Conservation (phyloP, 2,797 vertebrate genomes). For the Myotis daubentonii region DNA sequence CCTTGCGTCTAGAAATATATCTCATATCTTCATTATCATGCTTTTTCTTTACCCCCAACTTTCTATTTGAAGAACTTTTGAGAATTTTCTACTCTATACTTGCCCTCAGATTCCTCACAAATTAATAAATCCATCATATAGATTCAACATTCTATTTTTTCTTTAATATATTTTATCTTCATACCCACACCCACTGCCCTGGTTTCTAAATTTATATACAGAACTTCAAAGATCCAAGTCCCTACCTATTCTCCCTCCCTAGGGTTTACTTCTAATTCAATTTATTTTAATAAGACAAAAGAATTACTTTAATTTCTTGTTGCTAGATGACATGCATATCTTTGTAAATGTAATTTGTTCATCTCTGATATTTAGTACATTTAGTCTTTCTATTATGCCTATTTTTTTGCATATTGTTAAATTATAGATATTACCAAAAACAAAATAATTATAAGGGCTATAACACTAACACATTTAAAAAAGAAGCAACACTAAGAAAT, state of each 20-base stretch:
- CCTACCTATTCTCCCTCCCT: neutral
- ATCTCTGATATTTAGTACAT: neutral
- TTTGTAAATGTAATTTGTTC: neutral
- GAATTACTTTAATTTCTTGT: neutral
- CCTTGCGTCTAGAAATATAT: neutral
- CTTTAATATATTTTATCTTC: neutral
- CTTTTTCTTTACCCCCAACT: neutral
- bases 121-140: neutral
- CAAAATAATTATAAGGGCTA: neutral
- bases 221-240: neutral
- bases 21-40: neutral
- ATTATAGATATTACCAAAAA: neutral
- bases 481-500: neutral
- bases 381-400: neutral
- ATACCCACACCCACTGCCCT: accelerated
- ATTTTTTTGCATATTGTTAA: neutral
- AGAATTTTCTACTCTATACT: neutral
- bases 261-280: neutral
- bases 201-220: neutral
- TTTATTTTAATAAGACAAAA: constrained; percentile 11
- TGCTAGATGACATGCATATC: neutral
- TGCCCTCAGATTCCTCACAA: neutral
- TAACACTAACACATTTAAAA: neutral
- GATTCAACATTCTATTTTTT: neutral
- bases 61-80: neutral